These are phyloP conservation scores for Alaudala cheleensis DNA, from an alignment of 2,113 vertebrate genomes.

Conservation along the genomic window DNA sequence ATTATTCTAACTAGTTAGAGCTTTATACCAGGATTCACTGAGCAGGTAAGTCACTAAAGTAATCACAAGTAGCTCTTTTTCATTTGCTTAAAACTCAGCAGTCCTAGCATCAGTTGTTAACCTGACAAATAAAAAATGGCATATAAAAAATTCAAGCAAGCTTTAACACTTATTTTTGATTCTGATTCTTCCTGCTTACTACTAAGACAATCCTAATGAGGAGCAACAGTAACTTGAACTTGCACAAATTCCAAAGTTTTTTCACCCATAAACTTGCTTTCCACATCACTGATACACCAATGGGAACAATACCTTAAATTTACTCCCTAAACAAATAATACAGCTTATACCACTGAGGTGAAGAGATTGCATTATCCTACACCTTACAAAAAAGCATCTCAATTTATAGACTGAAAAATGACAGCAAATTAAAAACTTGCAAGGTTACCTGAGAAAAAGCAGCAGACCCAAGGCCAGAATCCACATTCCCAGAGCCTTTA, in stretches of 20 bases:
- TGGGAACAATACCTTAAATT: neutral
- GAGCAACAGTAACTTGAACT: neutral
- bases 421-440: neutral
- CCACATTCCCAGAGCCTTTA: neutral
- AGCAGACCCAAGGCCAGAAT: neutral
- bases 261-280: neutral
- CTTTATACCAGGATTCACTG: neutral
- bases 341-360: neutral
- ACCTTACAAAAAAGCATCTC: neutral
- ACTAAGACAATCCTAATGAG: neutral
- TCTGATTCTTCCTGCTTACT: neutral
- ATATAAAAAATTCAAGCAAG: neutral
- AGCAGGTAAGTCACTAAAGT: neutral
- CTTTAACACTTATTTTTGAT: neutral
- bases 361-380: neutral
- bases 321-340: neutral
- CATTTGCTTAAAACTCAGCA: neutral
- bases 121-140: neutral
- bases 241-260: neutral
- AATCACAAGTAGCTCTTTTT: neutral
- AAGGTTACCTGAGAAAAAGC: neutral
- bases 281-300: neutral
- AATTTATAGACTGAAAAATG: neutral
- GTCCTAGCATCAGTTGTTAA: neutral
- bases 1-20: neutral